A percentile compares a stretch with the other conserved stretches of the same genome.
Conservation (phyloP, 2,888 invertebrate genomes). For the Endotricha flammealis region DNA sequence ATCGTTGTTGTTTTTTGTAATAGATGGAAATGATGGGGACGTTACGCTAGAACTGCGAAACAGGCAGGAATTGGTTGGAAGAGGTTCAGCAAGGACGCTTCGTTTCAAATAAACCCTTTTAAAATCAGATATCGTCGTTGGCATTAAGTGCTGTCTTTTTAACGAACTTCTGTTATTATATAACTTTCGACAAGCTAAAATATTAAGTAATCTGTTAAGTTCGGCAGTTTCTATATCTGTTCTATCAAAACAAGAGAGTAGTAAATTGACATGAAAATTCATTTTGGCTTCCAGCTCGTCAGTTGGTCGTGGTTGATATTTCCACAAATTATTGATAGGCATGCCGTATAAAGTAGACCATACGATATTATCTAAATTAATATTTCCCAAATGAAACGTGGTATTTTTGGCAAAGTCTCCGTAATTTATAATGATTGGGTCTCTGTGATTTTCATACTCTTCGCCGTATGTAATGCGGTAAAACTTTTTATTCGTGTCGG, state of each 20-base stretch:
- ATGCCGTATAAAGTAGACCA: conserved; percentile 43
- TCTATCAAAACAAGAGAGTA: conserved; percentile 61
- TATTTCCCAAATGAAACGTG: conserved; percentile 58
- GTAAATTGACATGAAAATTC: conserved; percentile 59
- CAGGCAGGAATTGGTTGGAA: conserved; percentile 35
- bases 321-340: conserved; percentile 58
- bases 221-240: conserved; percentile 56
- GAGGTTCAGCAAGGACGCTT: conserved; percentile 54
- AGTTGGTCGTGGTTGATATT: conserved; percentile 28
- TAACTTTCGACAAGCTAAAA: conserved; percentile 59
- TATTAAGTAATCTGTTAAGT: conserved; percentile 52
- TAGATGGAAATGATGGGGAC: conserved; percentile 41
- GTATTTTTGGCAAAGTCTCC: conserved; percentile 52
- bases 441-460: conserved; percentile 53
- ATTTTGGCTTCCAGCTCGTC: conserved; percentile 54
- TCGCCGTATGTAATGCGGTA: conserved; percentile 59
- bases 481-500: conserved; percentile 40
- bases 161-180: conserved; percentile 62
- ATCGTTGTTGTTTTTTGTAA: conserved; percentile 41
- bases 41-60: conserved; percentile 24
- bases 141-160: conserved; percentile 40
- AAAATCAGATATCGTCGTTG: conserved; percentile 48
- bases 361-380: conserved; percentile 53
- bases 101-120: conserved; percentile 63
- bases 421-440: conserved; percentile 53